Conservation (phyloP, 1,140 invertebrate species). For the Agrilus planipennis region DNA sequence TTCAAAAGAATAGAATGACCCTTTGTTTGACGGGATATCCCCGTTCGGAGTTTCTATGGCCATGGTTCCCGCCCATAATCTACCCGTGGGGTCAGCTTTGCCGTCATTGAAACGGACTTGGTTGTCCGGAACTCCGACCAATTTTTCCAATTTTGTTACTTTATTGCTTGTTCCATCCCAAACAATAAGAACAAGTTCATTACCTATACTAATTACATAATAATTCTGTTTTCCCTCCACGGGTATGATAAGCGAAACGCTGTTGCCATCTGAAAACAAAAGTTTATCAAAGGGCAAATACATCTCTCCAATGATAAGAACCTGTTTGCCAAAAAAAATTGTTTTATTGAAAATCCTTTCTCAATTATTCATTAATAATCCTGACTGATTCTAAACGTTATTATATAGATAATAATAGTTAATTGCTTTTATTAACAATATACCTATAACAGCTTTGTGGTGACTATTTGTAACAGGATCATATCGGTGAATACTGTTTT, state of each 20-base stretch:
- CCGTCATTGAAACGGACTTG: constrained; percentile 45
- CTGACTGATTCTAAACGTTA: background rate
- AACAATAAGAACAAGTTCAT: constrained; percentile 43
- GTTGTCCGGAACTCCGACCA: constrained; percentile 17
- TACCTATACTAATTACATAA: constrained; percentile 49
- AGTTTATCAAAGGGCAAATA: background rate
- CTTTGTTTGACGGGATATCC: constrained; percentile 11
- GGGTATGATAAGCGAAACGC: constrained; percentile 45
- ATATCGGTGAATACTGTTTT: constrained; percentile 34
- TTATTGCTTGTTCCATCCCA: constrained; percentile 43
- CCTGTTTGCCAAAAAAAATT: background rate
- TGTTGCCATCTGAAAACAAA: constrained; percentile 29
- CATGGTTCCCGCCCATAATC: constrained; percentile 48
- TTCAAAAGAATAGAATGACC: constrained; percentile 19
- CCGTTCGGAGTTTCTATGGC: constrained; percentile 12
- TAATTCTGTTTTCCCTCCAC: constrained; percentile 43
- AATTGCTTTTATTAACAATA: background rate
- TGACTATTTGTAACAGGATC: constrained; percentile 13
- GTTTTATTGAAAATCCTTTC: background rate
- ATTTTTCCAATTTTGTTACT: constrained; percentile 11
- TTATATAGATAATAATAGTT: background rate
- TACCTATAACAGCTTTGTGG: constrained; percentile 15
- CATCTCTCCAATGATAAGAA: background rate
- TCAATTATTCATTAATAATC: background rate
- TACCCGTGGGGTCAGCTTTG: constrained; percentile 67